Conservation (phyloP, 2,113 vertebrate species). For the Cairina moschata region DNA sequence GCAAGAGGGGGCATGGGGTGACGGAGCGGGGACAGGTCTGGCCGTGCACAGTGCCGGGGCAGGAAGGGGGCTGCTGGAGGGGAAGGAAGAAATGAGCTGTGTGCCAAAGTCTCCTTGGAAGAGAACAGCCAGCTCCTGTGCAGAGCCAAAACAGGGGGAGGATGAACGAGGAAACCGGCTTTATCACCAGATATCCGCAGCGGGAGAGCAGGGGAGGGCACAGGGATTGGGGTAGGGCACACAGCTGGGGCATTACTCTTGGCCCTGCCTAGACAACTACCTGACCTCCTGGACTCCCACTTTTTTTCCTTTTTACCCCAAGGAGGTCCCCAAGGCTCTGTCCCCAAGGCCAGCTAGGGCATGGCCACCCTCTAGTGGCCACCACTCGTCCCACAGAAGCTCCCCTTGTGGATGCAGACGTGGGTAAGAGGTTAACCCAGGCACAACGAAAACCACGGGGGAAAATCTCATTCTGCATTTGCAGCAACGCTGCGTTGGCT, state of each 20-base stretch:
- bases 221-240: fast-evolving
- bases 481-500: not conserved
- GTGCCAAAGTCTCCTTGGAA: slow-evolving; percentile 17
- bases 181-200: not conserved
- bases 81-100: not conserved
- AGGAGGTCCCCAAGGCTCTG: not conserved
- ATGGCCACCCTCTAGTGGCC: slow-evolving; percentile 54
- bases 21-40: not conserved
- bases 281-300: not conserved
- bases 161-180: not conserved
- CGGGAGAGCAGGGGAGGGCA: not conserved
- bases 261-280: not conserved
- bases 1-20: slow-evolving; percentile 21
- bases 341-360: not conserved
- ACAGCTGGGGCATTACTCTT: not conserved
- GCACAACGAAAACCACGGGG: not conserved
- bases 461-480: not conserved
- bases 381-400: not conserved
- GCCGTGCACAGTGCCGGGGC: not conserved
- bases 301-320: not conserved
- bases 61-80: not conserved
- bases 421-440: not conserved
- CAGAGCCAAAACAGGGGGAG: not conserved
- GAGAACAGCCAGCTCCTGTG: slow-evolving; percentile 15
- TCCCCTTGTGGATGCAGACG: fast-evolving